These are phyloP conservation scores for Mayetiola destructor DNA, from an alignment of 2,888 invertebrate species.

Conservation along the genomic window DNA sequence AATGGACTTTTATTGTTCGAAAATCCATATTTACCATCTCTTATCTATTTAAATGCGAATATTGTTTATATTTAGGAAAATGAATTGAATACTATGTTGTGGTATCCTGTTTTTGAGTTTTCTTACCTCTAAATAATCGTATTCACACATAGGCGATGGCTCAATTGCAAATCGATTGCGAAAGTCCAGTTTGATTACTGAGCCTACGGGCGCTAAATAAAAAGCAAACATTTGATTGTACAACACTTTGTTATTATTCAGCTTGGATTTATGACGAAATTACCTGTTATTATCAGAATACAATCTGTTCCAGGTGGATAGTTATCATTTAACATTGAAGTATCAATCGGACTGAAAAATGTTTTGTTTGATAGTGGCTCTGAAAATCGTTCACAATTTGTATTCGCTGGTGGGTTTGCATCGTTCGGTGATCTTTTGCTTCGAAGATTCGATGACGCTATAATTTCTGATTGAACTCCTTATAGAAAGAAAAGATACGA, in stretches of 20 bases:
- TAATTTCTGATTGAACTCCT: too few species aligned
- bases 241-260: neutral
- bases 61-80: neutral
- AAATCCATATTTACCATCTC: conserved; percentile 69
- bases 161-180: conserved; percentile 66
- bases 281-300: neutral
- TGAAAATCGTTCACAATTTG: neutral
- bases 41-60: conserved; percentile 34
- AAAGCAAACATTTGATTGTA: neutral
- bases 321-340: neutral
- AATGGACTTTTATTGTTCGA: conserved; percentile 38
- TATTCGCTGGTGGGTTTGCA: neutral
- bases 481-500: too few species aligned
- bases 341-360: conserved; percentile 7
- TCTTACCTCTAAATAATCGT: conserved; percentile 59
- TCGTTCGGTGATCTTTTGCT: neutral
- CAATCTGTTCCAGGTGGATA: conserved; percentile 38
- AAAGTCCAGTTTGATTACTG: conserved; percentile 61
- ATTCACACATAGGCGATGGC: conserved; percentile 49
- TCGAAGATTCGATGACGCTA: too few species aligned
- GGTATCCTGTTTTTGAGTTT: neutral
- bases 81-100: neutral
- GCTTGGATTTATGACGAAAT: neutral
- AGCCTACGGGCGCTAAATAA: conserved; percentile 43
- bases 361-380: neutral